Evolutionary conservation across 2,888 invertebrate species (phyloP).

Genomic region (Sarcophaga subvicina): DNA sequence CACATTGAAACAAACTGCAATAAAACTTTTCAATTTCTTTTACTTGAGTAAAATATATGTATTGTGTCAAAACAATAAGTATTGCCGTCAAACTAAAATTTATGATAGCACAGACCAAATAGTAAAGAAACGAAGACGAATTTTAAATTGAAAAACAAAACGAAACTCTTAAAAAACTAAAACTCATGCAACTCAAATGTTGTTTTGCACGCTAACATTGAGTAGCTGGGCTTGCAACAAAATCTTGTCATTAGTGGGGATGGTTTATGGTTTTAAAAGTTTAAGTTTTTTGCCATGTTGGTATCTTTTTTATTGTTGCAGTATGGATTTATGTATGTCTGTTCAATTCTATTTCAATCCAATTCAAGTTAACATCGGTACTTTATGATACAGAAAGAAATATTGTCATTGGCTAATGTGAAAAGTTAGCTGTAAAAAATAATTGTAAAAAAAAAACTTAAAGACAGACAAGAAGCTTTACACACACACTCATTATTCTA

Average conservation of each 20-base stretch:
- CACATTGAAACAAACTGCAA: constrained; percentile 2
- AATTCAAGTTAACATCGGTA: not conserved
- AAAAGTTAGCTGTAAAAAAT: constrained; percentile 34
- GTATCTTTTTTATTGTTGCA: not conserved
- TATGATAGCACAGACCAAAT: constrained; percentile 36
- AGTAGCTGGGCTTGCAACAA: constrained; percentile 27
- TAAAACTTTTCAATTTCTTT: constrained; percentile 8
- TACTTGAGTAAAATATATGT: not conserved
- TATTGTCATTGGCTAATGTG: constrained; percentile 18
- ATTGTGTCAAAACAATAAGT: constrained; percentile 7
- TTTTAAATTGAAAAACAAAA: constrained; percentile 7
- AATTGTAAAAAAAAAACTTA: constrained; percentile 1
- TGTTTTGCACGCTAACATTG: constrained; percentile 19
- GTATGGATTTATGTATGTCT: not conserved
- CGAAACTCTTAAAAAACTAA: not conserved
- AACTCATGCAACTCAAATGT: constrained; percentile 25
- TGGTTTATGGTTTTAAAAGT: constrained; percentile 36
- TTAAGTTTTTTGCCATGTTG: not conserved
- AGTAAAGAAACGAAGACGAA: constrained; percentile 15
- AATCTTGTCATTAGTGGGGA: constrained; percentile 20
- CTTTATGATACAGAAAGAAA: not conserved
- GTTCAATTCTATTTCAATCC: not conserved
- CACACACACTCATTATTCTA: no score
- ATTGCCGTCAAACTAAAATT: constrained; percentile 36
- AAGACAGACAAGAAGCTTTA: no score